Base-by-base conservation (phyloP, 2,888 invertebrate genomes). In the Neoaliturus tenellus region DNA sequence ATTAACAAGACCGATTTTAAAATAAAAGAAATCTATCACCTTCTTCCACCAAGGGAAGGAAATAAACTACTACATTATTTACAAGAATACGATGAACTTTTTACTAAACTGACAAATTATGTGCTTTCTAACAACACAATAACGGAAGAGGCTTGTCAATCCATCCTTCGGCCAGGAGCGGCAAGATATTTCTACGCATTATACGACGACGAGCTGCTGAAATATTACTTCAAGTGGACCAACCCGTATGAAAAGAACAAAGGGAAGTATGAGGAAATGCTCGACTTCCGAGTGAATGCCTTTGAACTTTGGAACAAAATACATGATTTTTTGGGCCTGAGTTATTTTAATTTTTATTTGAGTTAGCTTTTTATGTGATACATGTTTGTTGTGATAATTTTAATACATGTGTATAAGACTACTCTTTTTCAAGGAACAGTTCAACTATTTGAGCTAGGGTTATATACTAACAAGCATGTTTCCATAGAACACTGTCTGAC, bases 241-340 rank as follows among this genome's bases (percentile, higher is more conserved):
- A 10, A 25, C 0, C 75, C 75, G 2, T 75, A 75, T n/a, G 23
- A 2, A 1, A 75, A 75, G 48, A 75, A 75, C 48, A 75, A 75
- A 75, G 75, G 75, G n/a, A 75, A 75, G 17, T 75, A 75, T 17
- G 75, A 75, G 17, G 75, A 75, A 41, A 75, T 75, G 75, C 75
- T 75, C 2, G 48, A 75, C 20, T 75, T 44, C 75, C 44, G 75
- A 48, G 75, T 75, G 48, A 41, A 41, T n/a, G 28, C 48, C 23
- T n/a, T 75, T 25, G 25, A 44, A 20, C 41, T 75, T 20, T 75
- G 75, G 75, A 75, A 75, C 17, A 23, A 35, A 17, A 25, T 75
- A 10, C 75, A 75, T 44, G 75, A 75, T 25, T 75, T 44, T 28
- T 20, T 75, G 23, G 75, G 75, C 25, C 28, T 75, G 8, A 17